These are phyloP conservation scores for Cryptus armator DNA, from an alignment of 2,888 invertebrate genomes.

Conservation along the genomic window DNA sequence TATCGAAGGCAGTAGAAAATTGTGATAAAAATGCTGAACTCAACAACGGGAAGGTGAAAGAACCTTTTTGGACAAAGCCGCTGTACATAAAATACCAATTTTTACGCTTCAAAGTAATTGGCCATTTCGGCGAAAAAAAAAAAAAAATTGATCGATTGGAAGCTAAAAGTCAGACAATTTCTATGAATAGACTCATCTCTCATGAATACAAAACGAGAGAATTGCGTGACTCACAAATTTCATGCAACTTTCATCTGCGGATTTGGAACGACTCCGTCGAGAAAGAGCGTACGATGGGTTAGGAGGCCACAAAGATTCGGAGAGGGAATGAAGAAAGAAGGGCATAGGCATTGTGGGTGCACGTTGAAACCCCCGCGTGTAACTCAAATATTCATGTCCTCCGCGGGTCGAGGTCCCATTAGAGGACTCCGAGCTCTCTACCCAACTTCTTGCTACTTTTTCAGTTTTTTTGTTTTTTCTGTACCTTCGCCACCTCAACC, in stretches of 20 bases:
- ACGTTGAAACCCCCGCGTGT: conserved; percentile 4
- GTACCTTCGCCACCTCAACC: not conserved
- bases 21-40: conserved; percentile 23
- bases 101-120: not conserved
- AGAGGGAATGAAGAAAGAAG: not conserved
- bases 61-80: not conserved
- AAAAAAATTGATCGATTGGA: not conserved
- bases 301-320: not conserved
- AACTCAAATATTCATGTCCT: conserved; percentile 67
- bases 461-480: conserved; percentile 7
- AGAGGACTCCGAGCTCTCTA: conserved; percentile 37
- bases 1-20: conserved; percentile 40
- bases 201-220: conserved; percentile 25
- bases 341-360: conserved; percentile 22
- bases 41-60: not conserved
- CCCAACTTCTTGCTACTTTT: conserved; percentile 36
- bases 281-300: not conserved
- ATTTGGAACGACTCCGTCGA: conserved; percentile 10
- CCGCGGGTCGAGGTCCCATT: conserved; percentile 55
- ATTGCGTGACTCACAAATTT: conserved; percentile 27
- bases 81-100: not conserved
- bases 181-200: not conserved
- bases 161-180: not conserved
- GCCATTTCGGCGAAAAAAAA: not conserved
- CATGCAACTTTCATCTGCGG: conserved; percentile 20